These are phyloP conservation scores for Calephelis virginiensis DNA, from an alignment of 1,140 invertebrate species.

Conservation along the genomic window DNA sequence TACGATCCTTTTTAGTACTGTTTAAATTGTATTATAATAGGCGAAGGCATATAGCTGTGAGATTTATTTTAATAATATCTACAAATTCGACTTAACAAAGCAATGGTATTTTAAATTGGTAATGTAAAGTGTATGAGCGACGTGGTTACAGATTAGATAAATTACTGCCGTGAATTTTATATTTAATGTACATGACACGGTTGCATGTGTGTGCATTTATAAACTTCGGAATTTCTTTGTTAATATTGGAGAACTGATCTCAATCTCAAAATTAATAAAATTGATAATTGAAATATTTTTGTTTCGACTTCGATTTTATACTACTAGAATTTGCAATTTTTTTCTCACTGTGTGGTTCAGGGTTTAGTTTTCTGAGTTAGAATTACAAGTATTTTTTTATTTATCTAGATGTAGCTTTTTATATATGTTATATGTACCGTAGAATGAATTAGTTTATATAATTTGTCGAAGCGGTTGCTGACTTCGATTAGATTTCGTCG, in stretches of 20 bases:
- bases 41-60: conserved; percentile 35
- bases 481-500: no score
- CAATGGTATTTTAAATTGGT: conserved; percentile 28
- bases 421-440: no score
- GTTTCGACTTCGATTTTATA: no score
- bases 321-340: no score
- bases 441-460: no score
- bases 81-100: conserved; percentile 22
- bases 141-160: conserved; percentile 28
- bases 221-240: not conserved
- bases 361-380: no score
- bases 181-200: not conserved
- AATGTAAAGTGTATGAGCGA: conserved; percentile 29
- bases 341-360: no score
- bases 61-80: conserved; percentile 26
- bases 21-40: conserved; percentile 65
- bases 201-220: not conserved
- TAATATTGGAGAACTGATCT: not conserved
- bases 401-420: no score
- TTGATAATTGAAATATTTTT: not conserved
- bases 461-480: no score
- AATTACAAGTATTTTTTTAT: no score
- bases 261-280: not conserved
- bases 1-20: conserved; percentile 65
- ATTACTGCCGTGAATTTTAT: conserved; percentile 7